Base-by-base conservation (phyloP, 2,888 invertebrate species). In the Oasisia sp. region DNA sequence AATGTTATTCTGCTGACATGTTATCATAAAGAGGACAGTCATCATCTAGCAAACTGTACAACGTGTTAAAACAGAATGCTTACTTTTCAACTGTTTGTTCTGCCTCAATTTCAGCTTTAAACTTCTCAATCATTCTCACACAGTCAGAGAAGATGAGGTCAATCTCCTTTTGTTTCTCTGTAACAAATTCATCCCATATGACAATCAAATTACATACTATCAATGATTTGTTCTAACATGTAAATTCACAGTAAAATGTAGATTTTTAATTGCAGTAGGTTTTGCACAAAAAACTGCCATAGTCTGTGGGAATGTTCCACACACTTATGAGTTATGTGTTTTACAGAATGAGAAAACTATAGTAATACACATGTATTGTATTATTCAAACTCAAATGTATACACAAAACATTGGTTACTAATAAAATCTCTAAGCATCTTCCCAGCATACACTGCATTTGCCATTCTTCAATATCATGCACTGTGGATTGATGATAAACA, bases 1-100 rank as follows among this genome's bases (percentile, higher is more conserved):
- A 74, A 74, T 19, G 27, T 74, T 74, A 74, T 74, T 27, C 74
- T 19, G 74, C 27, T 74, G 74, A 74, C 27, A 27, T 74, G 74
- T 74, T 19, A 74, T 27, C 74, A 19, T 74, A 7, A 74, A 74
- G 1, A 74, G 27, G 27, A 74, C 27, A 11, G 0, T 56, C 56
- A 56, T 56, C 74, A 74, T 74, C 74, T 74, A 27, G 27, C 74
- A 74, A 74, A 74, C n/a, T 27, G 27, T 27, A 74, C 74, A 74
- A 27, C 3, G 7, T 27, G 19, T 27, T 74, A 19, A 27, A n/a
- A 74, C n/a, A 74, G 27, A 74, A 74, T 5, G 94, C 94, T 93
- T 94, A 95, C 94, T 94, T 94, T 89, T 94, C 94, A 1, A 93
- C 94, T 91, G 89, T 92, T 89, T 94, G 94, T n/a, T 93, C 93